Evolutionary conservation across 2,113 vertebrate genomes (phyloP).

Genomic region (Gymnocephalus cernua): DNA sequence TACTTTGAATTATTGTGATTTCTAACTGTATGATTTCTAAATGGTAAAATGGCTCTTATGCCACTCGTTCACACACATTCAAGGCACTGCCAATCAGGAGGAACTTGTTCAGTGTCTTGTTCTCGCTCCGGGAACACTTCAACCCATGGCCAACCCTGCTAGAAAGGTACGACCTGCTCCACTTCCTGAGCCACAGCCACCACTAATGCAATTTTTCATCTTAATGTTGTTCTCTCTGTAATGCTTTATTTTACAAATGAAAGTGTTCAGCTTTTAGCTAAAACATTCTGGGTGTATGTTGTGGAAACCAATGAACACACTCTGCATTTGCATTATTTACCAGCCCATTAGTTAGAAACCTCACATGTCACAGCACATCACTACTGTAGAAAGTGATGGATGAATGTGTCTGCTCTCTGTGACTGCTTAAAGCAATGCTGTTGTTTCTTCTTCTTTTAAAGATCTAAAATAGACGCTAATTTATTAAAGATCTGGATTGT

Average conservation of each 20-base stretch:
- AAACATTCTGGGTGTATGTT: slow-evolving; percentile 18
- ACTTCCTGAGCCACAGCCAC: not conserved
- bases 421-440: slow-evolving; percentile 25
- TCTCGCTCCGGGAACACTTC: not conserved
- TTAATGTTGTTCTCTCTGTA: slow-evolving; percentile 1
- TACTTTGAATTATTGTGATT: too few relatives aligned
- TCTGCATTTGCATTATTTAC: slow-evolving; percentile 59
- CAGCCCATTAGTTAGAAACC: slow-evolving; percentile 48
- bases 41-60: not conserved
- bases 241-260: slow-evolving; percentile 34
- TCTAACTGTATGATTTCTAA: not conserved
- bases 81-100: not conserved
- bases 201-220: not conserved
- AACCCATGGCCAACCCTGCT: not conserved
- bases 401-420: slow-evolving; percentile 20
- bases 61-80: not conserved
- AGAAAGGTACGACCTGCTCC: not conserved
- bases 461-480: slow-evolving; percentile 40
- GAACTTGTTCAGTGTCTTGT: not conserved
- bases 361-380: slow-evolving; percentile 39
- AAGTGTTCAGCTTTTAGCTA: slow-evolving; percentile 18
- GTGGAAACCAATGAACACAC: slow-evolving; percentile 36
- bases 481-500: slow-evolving; percentile 18
- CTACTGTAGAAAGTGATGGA: slow-evolving; percentile 36
- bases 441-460: slow-evolving; percentile 14